Evolutionary conservation across 2,797 vertebrate genomes (phyloP), one percentile per base, ranked within the genome.

Genomic region (Fistularia tabacaria): DNA sequence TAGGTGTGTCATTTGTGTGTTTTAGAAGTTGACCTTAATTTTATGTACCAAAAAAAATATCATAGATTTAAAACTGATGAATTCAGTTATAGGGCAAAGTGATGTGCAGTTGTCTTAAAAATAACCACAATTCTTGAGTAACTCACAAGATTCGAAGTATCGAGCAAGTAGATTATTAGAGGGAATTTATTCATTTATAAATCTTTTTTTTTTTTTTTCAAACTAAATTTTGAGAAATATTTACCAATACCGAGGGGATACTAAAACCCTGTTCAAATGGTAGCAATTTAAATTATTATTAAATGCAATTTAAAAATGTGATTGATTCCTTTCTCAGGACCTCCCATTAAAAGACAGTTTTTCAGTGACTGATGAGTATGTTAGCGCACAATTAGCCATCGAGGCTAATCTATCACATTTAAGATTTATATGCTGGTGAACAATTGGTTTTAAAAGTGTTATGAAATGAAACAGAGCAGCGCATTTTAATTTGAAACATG

Each of bases 341-440:
- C 73, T 78, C 76, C 79, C 82, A 88, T 90, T 89, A 87, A 86
- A 87, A 73, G 69, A 75, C 75, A 74, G 73, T 85, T 87, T 86
- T 86, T 88, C 85, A 85, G 87, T 88, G 87, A 89, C 83, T 84
- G 88, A 89, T 76, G 86, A 87, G 78, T 77, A 74, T 69, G 85
- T 85, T 88, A 84, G 74, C 80, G 81, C 80, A 86, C 83, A 87
- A 87, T 89, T 87, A 87, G 83, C 80, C 66, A 79, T 73, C 61
- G 43, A 69, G 73, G 76, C 79, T 84, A 85, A 87, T 82, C 73
- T 82, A 81, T 85, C 84, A 82, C 77, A 82, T 87, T 83, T 79
- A 81, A 84, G 84, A 91, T 87, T 87, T 80, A 86, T 83, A 83
- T 64, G 66, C 70, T 73, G 54, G 48, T 68, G 77, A 71, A 59